A percentile compares a stretch with the other conserved stretches of the same genome.
Evolutionary conservation across 2,888 invertebrate species (phyloP).

Genomic region (Acholoe squamosa): DNA sequence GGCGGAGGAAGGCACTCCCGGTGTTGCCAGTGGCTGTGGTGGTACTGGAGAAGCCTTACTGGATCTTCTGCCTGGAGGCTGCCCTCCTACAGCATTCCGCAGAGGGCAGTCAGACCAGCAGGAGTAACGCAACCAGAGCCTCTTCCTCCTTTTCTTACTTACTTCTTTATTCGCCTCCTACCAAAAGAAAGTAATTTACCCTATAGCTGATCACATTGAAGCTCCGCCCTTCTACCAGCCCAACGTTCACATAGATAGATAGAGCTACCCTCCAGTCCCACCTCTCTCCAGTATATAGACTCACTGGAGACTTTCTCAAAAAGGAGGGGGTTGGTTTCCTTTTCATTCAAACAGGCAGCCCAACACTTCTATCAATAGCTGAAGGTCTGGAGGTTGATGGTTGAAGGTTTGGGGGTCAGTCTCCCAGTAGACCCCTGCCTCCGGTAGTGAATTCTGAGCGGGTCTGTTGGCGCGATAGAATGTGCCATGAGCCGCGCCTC

Average conservation of each 20-base stretch:
- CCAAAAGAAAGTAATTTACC: background rate
- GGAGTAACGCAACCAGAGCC: background rate
- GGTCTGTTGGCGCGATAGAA: background rate
- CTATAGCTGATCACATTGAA: too few species aligned
- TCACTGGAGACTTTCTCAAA: too few species aligned
- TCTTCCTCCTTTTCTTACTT: background rate
- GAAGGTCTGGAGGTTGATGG: constrained; percentile 9
- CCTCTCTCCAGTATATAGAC: too few species aligned
- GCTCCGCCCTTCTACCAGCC: too few species aligned
- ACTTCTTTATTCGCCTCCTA: background rate
- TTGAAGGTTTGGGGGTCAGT: too few species aligned
- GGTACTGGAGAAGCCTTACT: background rate
- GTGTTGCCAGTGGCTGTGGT: constrained; percentile 11
- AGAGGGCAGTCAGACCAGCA: background rate
- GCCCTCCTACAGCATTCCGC: constrained; percentile 3
- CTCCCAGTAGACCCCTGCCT: too few species aligned
- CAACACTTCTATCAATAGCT: background rate
- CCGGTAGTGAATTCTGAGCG: too few species aligned
- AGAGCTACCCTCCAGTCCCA: too few species aligned
- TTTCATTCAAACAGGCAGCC: too few species aligned
- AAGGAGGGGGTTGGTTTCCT: too few species aligned
- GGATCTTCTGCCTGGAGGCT: background rate
- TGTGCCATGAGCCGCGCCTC: background rate
- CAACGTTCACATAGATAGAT: too few species aligned
- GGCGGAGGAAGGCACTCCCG: background rate